Percentiles rank a stretch among this genome's conserved stretches.
Conservation (phyloP, 2,797 vertebrate species). For the Limosa lapponica region DNA sequence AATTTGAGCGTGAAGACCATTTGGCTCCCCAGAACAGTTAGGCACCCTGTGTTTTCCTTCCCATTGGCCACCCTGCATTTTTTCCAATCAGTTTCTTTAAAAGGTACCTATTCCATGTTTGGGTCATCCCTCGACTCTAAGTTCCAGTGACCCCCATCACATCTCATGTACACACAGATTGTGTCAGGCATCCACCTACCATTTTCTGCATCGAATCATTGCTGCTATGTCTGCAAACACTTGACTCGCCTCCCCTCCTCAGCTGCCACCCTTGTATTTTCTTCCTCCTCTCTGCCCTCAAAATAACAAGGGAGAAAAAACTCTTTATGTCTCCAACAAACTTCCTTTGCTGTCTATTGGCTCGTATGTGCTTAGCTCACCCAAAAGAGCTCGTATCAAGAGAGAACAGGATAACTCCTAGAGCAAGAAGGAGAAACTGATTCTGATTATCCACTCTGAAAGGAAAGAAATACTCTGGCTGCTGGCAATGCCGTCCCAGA, state of each 20-base stretch:
- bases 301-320: neutral
- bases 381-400: accelerated
- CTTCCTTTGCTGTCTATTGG: neutral
- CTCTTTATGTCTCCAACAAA: neutral
- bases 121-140: neutral
- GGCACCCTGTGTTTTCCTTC: neutral
- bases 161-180: neutral
- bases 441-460: neutral
- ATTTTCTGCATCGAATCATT: neutral
- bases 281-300: neutral
- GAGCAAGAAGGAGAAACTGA: neutral
- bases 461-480: neutral
- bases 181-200: neutral
- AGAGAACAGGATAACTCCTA: neutral
- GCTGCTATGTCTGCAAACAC: neutral
- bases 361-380: neutral
- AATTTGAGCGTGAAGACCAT: neutral
- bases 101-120: neutral
- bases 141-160: neutral
- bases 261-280: neutral
- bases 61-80: neutral
- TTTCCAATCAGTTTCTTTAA: neutral
- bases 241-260: neutral
- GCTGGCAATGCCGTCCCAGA: neutral
- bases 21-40: neutral